phyloP scores from a whole-genome alignment of 2,888 invertebrate species.

The Luffia ferchaultella region DNA sequence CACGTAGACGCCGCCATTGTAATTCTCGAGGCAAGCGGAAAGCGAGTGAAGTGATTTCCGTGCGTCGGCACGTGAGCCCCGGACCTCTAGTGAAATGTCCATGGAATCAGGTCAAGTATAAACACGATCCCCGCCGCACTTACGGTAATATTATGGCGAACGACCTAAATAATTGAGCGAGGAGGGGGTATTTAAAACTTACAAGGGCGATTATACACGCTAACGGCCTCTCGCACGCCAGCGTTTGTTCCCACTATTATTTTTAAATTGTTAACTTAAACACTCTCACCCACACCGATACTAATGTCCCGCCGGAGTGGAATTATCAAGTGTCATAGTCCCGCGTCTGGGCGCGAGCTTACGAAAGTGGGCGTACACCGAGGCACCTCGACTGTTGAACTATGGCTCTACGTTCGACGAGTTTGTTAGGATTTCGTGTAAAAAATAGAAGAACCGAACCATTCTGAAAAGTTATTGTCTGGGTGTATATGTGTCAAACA shows the following conservation, averaged over 20 bases:
- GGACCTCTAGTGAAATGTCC: neutral
- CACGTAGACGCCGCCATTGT: neutral
- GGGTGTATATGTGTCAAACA: too few relatives aligned
- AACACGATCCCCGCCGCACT: slow-evolving; percentile 3
- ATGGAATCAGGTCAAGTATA: slow-evolving; percentile 6
- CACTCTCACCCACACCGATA: too few relatives aligned
- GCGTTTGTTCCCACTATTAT: neutral
- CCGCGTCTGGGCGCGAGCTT: too few relatives aligned
- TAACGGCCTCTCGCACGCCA: slow-evolving; percentile 32
- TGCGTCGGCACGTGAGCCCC: neutral
- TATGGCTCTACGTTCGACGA: too few relatives aligned
- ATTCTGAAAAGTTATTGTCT: too few relatives aligned
- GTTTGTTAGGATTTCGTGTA: too few relatives aligned
- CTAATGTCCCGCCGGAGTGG: too few relatives aligned
- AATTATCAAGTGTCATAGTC: too few relatives aligned
- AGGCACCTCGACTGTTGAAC: too few relatives aligned
- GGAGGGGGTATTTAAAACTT: slow-evolving; percentile 35
- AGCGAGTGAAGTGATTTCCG: neutral
- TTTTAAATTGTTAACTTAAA: neutral
- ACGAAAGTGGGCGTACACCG: too few relatives aligned
- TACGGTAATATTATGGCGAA: slow-evolving; percentile 18
- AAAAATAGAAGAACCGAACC: too few relatives aligned
- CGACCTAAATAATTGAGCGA: slow-evolving; percentile 34
- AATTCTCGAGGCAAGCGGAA: neutral
- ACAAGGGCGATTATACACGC: slow-evolving; percentile 38